Evolutionary conservation across 2,797 vertebrate species (phyloP).

Genomic region (Gymnoscopelus microlampas): DNA sequence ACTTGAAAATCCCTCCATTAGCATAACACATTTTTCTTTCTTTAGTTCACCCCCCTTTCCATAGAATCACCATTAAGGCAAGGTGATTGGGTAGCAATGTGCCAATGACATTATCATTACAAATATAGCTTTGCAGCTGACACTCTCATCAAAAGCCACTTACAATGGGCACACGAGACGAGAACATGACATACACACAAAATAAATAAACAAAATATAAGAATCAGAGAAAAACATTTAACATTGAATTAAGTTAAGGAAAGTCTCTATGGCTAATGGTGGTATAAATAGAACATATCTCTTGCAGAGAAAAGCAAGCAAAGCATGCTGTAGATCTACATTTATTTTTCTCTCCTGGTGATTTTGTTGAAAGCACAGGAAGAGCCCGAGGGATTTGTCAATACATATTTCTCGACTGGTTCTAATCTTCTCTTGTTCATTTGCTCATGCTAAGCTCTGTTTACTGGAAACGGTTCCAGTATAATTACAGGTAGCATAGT

Average conservation of each 20-base stretch:
- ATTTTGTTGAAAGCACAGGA: constrained; percentile 45
- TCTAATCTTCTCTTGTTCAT: constrained; percentile 72
- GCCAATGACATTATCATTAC: background rate
- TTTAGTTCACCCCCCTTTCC: constrained; percentile 20
- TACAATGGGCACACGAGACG: too few species aligned
- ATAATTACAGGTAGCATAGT: too few species aligned
- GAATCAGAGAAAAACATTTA: too few species aligned
- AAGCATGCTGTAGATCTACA: background rate
- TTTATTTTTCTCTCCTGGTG: constrained; percentile 49
- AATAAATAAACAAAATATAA: too few species aligned
- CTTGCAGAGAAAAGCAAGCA: constrained; percentile 22
- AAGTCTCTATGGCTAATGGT: constrained; percentile 8
- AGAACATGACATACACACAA: too few species aligned
- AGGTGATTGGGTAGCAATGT: background rate
- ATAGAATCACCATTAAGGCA: constrained; percentile 10
- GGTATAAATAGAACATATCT: constrained; percentile 21
- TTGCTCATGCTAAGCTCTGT: constrained; percentile 56
- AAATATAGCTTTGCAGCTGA: background rate
- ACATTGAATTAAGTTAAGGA: constrained; percentile 1
- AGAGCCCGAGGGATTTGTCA: constrained; percentile 53
- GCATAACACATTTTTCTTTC: constrained; percentile 18
- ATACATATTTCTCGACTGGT: constrained; percentile 66
- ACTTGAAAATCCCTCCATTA: constrained; percentile 29
- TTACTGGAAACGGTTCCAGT: too few species aligned
- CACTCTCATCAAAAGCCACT: background rate